These are phyloP conservation scores for Amiota communis DNA, from an alignment of 2,888 invertebrate species.

Conservation along the genomic window DNA sequence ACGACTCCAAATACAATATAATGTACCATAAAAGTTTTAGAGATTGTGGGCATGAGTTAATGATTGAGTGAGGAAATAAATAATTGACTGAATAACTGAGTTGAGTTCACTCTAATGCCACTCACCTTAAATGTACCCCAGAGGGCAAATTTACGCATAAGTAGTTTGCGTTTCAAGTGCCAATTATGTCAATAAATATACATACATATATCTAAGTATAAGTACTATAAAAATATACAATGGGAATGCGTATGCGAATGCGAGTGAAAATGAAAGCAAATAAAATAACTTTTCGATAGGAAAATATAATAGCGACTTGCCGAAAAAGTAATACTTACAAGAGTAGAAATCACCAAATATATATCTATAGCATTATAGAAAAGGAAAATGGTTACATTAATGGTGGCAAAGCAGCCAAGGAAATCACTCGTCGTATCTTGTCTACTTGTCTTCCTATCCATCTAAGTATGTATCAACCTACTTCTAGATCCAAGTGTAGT, in stretches of 20 bases:
- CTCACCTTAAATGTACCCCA: slow-evolving; percentile 17
- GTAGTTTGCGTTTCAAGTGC: slow-evolving; percentile 11
- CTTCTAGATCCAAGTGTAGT: too few species aligned
- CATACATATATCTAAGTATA: too few species aligned
- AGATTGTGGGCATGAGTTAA: not conserved
- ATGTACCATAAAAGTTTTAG: not conserved
- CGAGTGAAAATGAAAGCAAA: not conserved
- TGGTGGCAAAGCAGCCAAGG: not conserved
- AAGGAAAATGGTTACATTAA: not conserved
- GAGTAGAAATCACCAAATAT: too few species aligned
- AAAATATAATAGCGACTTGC: too few species aligned
- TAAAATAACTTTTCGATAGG: not conserved
- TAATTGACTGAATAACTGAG: too few species aligned
- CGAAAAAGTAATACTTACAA: too few species aligned
- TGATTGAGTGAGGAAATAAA: too few species aligned
- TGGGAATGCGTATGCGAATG: too few species aligned
- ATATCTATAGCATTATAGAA: not conserved
- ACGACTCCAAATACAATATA: not conserved
- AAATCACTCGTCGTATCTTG: not conserved
- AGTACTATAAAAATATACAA: too few species aligned
- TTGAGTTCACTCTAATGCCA: not conserved
- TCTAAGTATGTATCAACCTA: too few species aligned
- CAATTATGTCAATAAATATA: slow-evolving; percentile 8
- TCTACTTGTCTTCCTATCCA: too few species aligned
- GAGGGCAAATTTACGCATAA: slow-evolving; percentile 14